These are phyloP conservation scores for Fundulus diaphanus DNA, from an alignment of 2,797 vertebrate genomes.

Conservation along the genomic window DNA sequence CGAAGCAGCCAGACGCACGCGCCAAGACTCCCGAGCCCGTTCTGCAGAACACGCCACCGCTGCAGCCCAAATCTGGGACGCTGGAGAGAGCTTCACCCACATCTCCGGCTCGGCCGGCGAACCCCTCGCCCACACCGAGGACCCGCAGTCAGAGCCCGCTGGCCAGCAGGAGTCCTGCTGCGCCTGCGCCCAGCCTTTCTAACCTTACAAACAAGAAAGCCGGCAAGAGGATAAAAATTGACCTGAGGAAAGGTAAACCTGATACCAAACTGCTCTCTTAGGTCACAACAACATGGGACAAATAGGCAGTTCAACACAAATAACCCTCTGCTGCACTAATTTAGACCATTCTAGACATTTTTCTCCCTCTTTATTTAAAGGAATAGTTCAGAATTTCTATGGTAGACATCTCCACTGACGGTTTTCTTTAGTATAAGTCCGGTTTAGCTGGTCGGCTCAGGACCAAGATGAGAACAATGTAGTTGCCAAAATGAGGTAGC, in stretches of 20 bases:
- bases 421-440: no score
- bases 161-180: slow-evolving; percentile 68
- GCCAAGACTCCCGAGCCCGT: slow-evolving; percentile 36
- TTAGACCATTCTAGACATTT: not conserved
- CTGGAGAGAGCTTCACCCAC: slow-evolving; percentile 50
- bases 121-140: slow-evolving; percentile 44
- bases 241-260: slow-evolving; percentile 91
- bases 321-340: not conserved
- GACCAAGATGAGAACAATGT: not conserved
- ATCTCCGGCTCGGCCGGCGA: slow-evolving; percentile 1
- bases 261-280: not conserved
- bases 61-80: slow-evolving; percentile 35
- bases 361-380: not conserved
- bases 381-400: no score
- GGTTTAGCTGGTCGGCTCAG: not conserved
- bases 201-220: slow-evolving; percentile 84
- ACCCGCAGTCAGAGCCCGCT: slow-evolving; percentile 65
- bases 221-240: slow-evolving; percentile 89
- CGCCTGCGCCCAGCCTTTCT: slow-evolving; percentile 70
- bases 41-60: not conserved
- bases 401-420: no score
- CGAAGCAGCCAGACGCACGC: not conserved
- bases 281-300: no score
- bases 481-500: not conserved
- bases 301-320: not conserved